Evolutionary conservation across 2,797 vertebrate genomes (phyloP).

Genomic region (Danionella dracula): DNA sequence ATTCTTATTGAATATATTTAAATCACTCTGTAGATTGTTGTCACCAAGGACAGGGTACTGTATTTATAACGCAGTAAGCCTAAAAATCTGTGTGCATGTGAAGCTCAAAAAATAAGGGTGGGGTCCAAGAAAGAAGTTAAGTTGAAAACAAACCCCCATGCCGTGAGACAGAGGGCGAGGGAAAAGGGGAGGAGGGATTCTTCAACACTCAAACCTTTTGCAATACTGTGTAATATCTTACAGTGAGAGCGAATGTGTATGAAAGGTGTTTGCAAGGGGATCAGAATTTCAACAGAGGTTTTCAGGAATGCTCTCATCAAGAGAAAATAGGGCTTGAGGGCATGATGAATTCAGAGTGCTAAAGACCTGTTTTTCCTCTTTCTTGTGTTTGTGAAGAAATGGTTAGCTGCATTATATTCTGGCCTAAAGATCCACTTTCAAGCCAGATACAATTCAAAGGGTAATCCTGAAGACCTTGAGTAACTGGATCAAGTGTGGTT

Average conservation of each 20-base stretch:
- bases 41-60: not conserved
- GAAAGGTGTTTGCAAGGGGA: not conserved
- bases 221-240: not conserved
- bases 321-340: not conserved
- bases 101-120: not conserved
- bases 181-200: not conserved
- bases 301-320: not conserved
- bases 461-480: too few relatives aligned
- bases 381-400: not conserved
- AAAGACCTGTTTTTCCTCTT: not conserved
- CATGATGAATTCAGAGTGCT: not conserved
- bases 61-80: not conserved
- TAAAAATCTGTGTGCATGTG: not conserved
- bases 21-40: too few relatives aligned
- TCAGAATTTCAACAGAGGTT: not conserved
- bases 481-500: too few relatives aligned
- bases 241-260: not conserved
- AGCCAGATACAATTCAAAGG: too few relatives aligned
- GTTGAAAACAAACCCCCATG: conserved; percentile 14
- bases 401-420: not conserved
- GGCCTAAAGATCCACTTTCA: too few relatives aligned
- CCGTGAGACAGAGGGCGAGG: not conserved
- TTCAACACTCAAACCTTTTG: not conserved
- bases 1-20: too few relatives aligned
- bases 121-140: not conserved